Percentiles rank a stretch among this genome's conserved stretches.
Conservation (phyloP, 2,888 invertebrate genomes). For the Acleris literana region DNA sequence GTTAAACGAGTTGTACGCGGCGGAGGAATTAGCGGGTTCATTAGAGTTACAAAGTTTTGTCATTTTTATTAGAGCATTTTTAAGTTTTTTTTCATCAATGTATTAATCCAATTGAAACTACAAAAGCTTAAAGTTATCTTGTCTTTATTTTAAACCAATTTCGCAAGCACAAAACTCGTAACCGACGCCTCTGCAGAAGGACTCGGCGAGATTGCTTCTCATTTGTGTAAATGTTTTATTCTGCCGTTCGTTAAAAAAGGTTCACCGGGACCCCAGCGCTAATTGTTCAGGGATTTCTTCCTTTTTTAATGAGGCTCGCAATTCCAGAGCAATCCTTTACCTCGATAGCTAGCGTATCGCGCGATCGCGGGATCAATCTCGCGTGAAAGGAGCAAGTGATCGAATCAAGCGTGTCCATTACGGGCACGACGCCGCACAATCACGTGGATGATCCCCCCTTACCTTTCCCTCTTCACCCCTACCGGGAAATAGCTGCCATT, state of each 20-base stretch:
- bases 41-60: no score
- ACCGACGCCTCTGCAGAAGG: slow-evolving; percentile 14
- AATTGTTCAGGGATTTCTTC: slow-evolving; percentile 48
- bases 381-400: slow-evolving; percentile 66
- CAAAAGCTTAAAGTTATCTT: neutral
- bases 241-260: slow-evolving; percentile 47
- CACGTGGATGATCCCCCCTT: slow-evolving; percentile 54
- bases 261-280: slow-evolving; percentile 40
- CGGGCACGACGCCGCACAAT: slow-evolving; percentile 62
- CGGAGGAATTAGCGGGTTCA: no score
- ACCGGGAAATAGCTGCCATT: slow-evolving; percentile 62
- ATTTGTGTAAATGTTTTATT: slow-evolving; percentile 50
- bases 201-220: slow-evolving; percentile 42
- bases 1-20: no score
- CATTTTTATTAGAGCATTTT: no score
- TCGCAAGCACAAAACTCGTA: slow-evolving; percentile 32
- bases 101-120: no score
- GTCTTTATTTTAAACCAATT: slow-evolving; percentile 24
- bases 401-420: slow-evolving; percentile 70
- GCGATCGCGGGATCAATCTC: slow-evolving; percentile 58
- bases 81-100: no score
- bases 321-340: slow-evolving; percentile 3
- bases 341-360: slow-evolving; percentile 3
- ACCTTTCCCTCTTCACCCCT: slow-evolving; percentile 27
- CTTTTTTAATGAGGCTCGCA: slow-evolving; percentile 46